A percentile compares a stretch with the other conserved stretches of the same genome.
phyloP scores from a whole-genome alignment of 1,140 invertebrate genomes.

The Ditylenchus dipsaci region DNA sequence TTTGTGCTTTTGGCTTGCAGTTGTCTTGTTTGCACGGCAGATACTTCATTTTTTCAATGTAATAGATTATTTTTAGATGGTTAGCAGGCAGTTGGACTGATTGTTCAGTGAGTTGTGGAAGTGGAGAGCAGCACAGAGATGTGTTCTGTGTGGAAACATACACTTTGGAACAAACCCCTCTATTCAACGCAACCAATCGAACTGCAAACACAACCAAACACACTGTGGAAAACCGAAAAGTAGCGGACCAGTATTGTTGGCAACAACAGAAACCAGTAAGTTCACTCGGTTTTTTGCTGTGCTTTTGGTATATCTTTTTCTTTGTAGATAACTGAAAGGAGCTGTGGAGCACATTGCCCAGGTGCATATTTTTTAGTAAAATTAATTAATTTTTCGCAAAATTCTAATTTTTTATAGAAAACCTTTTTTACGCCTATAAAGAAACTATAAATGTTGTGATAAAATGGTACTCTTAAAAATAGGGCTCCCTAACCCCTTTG shows the following conservation, averaged over 20 bases:
- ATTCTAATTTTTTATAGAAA: too few species aligned
- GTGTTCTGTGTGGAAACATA: slow-evolving; percentile 47
- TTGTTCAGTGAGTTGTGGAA: slow-evolving; percentile 74
- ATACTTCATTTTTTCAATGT: slow-evolving; percentile 11
- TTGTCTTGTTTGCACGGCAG: neutral
- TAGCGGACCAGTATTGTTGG: slow-evolving; percentile 41
- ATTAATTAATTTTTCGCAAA: neutral
- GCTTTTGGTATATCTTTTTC: neutral
- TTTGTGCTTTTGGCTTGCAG: slow-evolving; percentile 8
- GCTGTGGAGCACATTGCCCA: neutral
- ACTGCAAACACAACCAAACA: neutral
- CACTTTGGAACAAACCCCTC: slow-evolving; percentile 3
- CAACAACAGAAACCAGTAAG: slow-evolving; percentile 29
- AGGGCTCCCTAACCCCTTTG: too few species aligned
- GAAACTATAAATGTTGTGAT: too few species aligned
- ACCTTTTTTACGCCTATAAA: too few species aligned
- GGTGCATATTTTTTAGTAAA: neutral
- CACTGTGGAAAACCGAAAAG: slow-evolving; percentile 32
- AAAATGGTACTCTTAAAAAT: too few species aligned
- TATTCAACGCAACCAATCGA: neutral
- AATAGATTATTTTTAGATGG: slow-evolving; percentile 63
- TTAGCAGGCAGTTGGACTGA: slow-evolving; percentile 72
- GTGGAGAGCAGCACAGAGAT: slow-evolving; percentile 66
- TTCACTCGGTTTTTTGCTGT: slow-evolving; percentile 1
- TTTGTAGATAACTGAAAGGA: neutral